Conservation (phyloP, 2,888 invertebrate genomes). For the Leptinotarsa juncta region DNA sequence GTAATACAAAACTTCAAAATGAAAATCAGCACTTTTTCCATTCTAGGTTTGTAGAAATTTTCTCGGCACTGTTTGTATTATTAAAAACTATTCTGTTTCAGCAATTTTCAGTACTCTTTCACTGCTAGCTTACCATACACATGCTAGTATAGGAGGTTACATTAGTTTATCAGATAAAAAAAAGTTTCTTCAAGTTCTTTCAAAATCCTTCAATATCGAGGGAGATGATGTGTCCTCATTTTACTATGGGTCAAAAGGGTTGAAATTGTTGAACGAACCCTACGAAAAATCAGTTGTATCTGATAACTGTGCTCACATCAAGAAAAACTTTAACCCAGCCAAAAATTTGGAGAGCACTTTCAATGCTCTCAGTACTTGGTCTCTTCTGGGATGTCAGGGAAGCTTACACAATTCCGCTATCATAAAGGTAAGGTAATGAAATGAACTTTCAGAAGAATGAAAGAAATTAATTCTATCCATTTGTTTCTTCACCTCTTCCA, state of each 20-base stretch:
- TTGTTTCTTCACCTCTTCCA: too few species aligned
- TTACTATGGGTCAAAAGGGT: constrained; percentile 81
- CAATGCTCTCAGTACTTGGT: constrained; percentile 57
- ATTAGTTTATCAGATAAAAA: constrained; percentile 57
- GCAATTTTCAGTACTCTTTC: constrained; percentile 42
- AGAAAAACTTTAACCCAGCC: constrained; percentile 56
- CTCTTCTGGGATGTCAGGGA: constrained; percentile 56
- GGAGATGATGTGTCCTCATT: constrained; percentile 73
- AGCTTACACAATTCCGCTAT: constrained; percentile 57
- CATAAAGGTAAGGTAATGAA: constrained; percentile 67
- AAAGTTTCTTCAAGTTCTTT: constrained; percentile 57
- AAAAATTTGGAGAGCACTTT: constrained; percentile 54
- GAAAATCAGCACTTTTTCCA: constrained; percentile 43
- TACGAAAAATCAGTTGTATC: constrained; percentile 67
- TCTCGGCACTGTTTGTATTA: background rate
- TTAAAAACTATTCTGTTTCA: constrained; percentile 37
- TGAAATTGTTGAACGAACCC: constrained; percentile 74
- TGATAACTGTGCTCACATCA: constrained; percentile 66
- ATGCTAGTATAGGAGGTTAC: constrained; percentile 63
- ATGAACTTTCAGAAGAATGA: too few species aligned
- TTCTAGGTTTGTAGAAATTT: constrained; percentile 44
- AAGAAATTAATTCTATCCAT: too few species aligned
- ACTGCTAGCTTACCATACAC: constrained; percentile 42
- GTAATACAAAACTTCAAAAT: constrained; percentile 31
- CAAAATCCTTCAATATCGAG: constrained; percentile 54